Evolutionary conservation across 2,113 vertebrate genomes (phyloP), one percentile per base, ranked within the genome.

Genomic region (Stigmatopora nigra): DNA sequence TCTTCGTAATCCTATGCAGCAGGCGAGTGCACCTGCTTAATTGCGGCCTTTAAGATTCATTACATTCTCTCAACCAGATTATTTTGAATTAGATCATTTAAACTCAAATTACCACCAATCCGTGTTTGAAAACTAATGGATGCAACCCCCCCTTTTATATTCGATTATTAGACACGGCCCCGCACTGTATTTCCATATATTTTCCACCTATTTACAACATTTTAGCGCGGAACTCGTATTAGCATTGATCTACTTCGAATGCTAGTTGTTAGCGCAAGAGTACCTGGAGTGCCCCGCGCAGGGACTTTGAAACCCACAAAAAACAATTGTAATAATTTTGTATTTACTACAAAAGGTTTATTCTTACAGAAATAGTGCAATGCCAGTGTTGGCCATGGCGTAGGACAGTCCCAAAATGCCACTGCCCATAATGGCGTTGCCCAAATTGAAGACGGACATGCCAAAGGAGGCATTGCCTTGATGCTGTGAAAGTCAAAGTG

Each of bases 371-470:
- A 98, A 98, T 31, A 98, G 92, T 77, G 92, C 93, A 80, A 99
- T 99, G 85, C 97, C 97, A 63, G 97, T 99, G 90, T 99, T 98
- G 90, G 97, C 96, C 97, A 99, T 99, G 82, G 97, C 97, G 84
- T 91, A 99, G 64, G 97, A 93, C 82, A 99, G 92, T 65, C 93
- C 97, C 77, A 99, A 92, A 80, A 99, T 98, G 78, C 96, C 97
- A 74, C 97, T 99, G 82, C 97, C 97, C 93, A 99, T 97, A 89
- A 99, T 99, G 87, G 94, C 96, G 84, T 99, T 99, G 82, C 96
- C 95, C 86, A 99, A 92, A 86, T 99, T 99, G 90, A 99, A 99
- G 74, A 98, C 95, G 49, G 97, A 99, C 95, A 99, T 99, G 82
- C 97, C 97, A 59, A 99, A 99, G 64, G 97, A 96, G 59, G 96